These are phyloP conservation scores for Mylabris sibirica DNA, from an alignment of 2,888 invertebrate species.

Conservation along the genomic window DNA sequence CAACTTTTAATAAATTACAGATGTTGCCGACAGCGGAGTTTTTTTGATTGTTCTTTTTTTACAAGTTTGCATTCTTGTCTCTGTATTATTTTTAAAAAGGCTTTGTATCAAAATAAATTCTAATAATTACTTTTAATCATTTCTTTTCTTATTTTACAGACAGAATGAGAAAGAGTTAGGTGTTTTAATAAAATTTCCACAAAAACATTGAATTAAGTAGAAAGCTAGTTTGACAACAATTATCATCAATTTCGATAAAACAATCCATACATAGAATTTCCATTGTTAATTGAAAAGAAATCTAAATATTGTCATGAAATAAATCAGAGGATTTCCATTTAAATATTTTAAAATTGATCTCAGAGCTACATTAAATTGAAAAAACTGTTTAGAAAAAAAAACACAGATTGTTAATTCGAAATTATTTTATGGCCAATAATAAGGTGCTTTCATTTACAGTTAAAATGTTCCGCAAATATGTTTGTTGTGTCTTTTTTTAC, in stretches of 20 bases:
- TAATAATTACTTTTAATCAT: not conserved
- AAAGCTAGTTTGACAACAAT: constrained; percentile 1
- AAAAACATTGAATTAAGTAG: not conserved
- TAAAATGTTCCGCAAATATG: constrained; percentile 16
- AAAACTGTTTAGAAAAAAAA: not conserved
- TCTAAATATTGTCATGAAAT: not conserved
- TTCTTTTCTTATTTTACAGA: not conserved
- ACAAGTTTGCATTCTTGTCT: not conserved
- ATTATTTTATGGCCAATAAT: constrained; percentile 23
- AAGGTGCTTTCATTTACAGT: constrained; percentile 30
- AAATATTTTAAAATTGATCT: not conserved
- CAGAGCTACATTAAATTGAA: not conserved
- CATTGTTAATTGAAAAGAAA: constrained; percentile 7
- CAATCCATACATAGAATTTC: not conserved
- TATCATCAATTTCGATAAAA: not conserved
- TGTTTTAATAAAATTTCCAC: constrained; percentile 1
- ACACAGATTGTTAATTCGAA: constrained; percentile 13
- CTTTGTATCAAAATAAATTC: not conserved
- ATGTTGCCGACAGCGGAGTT: not conserved
- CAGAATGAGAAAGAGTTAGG: not conserved
- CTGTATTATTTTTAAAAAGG: not conserved
- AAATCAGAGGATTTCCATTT: not conserved
- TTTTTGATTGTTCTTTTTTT: not conserved
- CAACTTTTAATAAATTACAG: constrained; percentile 12
- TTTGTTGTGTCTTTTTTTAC: not conserved